phyloP scores from a whole-genome alignment of 2,888 invertebrate genomes.

The Trachelus tabidus region DNA sequence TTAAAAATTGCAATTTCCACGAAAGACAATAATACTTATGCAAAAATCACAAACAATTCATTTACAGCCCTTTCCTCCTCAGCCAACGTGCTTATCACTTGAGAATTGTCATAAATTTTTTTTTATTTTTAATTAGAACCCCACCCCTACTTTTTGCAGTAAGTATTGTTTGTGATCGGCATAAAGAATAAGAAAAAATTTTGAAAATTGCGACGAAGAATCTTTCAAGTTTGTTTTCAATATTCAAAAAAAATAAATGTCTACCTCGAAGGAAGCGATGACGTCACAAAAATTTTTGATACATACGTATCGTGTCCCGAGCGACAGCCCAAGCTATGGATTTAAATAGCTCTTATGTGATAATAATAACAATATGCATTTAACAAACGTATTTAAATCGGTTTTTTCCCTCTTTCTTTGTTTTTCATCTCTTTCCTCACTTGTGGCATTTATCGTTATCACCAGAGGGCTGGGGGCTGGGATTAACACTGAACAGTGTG shows the following conservation, averaged over 20 bases:
- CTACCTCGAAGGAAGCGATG: not conserved
- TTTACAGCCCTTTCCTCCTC: not conserved
- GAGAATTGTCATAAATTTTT: not conserved
- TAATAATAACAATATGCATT: conserved; percentile 52
- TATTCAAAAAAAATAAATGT: too few species aligned
- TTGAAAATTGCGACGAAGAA: not conserved
- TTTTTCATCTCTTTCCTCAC: conserved; percentile 10
- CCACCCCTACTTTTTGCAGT: not conserved
- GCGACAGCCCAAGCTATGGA: conserved; percentile 47
- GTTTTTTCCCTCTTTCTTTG: conserved; percentile 32
- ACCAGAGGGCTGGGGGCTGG: too few species aligned
- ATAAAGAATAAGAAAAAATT: not conserved
- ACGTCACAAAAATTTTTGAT: not conserved
- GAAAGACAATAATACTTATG: not conserved
- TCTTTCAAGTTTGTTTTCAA: too few species aligned
- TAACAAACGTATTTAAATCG: conserved; percentile 49
- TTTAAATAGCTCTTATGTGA: conserved; percentile 49
- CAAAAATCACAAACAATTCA: not conserved
- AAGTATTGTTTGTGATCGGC: not conserved
- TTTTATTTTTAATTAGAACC: too few species aligned
- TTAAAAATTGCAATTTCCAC: not conserved
- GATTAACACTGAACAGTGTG: not conserved
- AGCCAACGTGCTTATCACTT: not conserved
- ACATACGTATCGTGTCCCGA: conserved; percentile 33
- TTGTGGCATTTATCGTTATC: not conserved